phyloP scores from a whole-genome alignment of 2,888 invertebrate species.

The Synanthedon myopaeformis region DNA sequence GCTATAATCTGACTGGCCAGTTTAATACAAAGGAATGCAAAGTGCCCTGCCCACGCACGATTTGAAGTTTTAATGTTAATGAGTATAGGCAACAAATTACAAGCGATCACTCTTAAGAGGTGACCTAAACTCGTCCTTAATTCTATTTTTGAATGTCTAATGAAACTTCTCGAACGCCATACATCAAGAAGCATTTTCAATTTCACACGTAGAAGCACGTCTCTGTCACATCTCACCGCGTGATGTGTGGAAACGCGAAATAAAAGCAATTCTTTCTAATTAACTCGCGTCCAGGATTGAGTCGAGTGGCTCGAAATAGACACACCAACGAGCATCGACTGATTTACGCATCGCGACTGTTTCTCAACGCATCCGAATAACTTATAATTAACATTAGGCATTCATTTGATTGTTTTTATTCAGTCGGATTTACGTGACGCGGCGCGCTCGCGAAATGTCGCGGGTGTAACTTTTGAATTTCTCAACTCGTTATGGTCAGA shows the following conservation, averaged over 20 bases:
- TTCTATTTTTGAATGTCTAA: slow-evolving; percentile 30
- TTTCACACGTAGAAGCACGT: slow-evolving; percentile 25
- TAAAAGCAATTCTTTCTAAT: slow-evolving; percentile 71
- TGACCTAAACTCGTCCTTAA: neutral
- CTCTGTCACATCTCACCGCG: slow-evolving; percentile 45
- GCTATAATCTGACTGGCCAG: no score
- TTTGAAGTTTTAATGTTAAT: no score
- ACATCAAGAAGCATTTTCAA: slow-evolving; percentile 47
- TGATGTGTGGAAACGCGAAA: slow-evolving; percentile 62
- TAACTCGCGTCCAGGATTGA: slow-evolving; percentile 50
- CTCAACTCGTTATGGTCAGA: slow-evolving; percentile 1
- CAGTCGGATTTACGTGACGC: slow-evolving; percentile 39
- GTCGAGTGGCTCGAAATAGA: slow-evolving; percentile 50
- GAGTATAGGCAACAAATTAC: no score
- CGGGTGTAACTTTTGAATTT: slow-evolving; percentile 5
- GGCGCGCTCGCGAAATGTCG: slow-evolving; percentile 19
- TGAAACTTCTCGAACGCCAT: slow-evolving; percentile 31
- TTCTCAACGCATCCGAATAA: slow-evolving; percentile 45
- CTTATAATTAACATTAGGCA: slow-evolving; percentile 52
- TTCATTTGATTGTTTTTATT: slow-evolving; percentile 67
- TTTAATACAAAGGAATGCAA: no score
- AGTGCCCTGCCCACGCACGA: no score
- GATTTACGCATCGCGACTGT: slow-evolving; percentile 60
- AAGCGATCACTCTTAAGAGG: no score
- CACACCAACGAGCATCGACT: slow-evolving; percentile 33